Evolutionary conservation across 1,140 invertebrate species (phyloP), one percentile per base, ranked within the genome.

Genomic region (Zaprionus capensis): DNA sequence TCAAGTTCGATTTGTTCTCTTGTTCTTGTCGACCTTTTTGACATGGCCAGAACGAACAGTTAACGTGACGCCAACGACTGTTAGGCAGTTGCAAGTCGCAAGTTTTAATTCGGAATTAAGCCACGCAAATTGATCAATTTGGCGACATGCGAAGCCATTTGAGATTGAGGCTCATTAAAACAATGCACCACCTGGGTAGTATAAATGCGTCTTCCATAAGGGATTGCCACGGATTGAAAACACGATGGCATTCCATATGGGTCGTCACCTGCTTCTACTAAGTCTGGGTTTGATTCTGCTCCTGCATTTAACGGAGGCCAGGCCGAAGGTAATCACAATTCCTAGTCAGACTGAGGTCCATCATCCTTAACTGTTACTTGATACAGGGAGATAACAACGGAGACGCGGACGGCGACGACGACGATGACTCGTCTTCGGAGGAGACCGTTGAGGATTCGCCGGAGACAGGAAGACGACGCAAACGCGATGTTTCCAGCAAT

Each of bases 341-440:
- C 3, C 17, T 22, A 22, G 20, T 12, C 20, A 7, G 12, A 49
- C 2, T 24, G 4, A 28, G 15, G 4, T 28, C 9, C 9, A 46
- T 6, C 26, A 4, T 26, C 9, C 1, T 14, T 5, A 51, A 12
- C 20, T 51, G 4, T 28, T 6, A 24, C 24, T 46, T 28, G 5
- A 56, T 1, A 31, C n/a, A 56, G 26, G 26, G 68, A 26, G 41
- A 62, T 12, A 66, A 14, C 9, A 26, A 61, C 2, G 61, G 26
- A 1, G 67, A 71, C 22, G 76, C 34, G 2, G 62, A 71, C n/a
- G 76, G 55, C 14, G 82, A 88, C 14, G 83, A 90, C 15, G 83
- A 90, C n/a, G 83, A 85, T 36, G 87, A 92, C 20, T 92, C 91
- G 7, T 92, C 91, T 1, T 92, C 91, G 4, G 91, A 92, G 57